Percentiles rank a stretch among this genome's conserved stretches.
phyloP scores from a whole-genome alignment of 1,140 invertebrate genomes.

The Pachypsylla venusta region DNA sequence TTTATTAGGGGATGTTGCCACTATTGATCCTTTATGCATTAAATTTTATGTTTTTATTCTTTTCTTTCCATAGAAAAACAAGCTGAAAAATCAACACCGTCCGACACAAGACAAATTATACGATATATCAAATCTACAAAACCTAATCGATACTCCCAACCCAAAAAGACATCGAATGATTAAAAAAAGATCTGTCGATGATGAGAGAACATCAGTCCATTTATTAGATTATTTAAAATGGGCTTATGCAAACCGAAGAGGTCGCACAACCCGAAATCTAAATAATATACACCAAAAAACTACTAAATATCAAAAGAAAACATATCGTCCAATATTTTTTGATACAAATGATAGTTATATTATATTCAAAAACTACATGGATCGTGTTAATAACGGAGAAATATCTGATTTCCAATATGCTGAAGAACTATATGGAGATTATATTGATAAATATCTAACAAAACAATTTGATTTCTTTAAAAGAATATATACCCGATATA shows the following conservation, averaged over 20 bases:
- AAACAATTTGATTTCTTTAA: slow-evolving; percentile 4
- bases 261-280: too few species aligned
- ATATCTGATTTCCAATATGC: neutral
- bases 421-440: neutral
- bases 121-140: neutral
- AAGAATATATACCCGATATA: neutral
- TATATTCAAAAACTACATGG: slow-evolving; percentile 6
- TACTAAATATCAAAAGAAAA: neutral
- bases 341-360: slow-evolving; percentile 4
- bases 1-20: too few species aligned
- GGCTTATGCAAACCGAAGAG: neutral
- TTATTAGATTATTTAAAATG: slow-evolving; percentile 1
- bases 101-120: too few species aligned
- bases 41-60: too few species aligned
- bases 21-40: too few species aligned
- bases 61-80: too few species aligned
- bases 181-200: too few species aligned
- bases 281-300: too few species aligned
- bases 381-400: neutral
- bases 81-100: too few species aligned
- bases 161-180: neutral
- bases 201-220: neutral
- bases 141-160: neutral
- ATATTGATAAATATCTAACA: neutral
- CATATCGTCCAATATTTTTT: neutral